Percentiles rank a stretch among this genome's conserved stretches.
Evolutionary conservation across 2,797 vertebrate species (phyloP).

Genomic region (Falco biarmicus): DNA sequence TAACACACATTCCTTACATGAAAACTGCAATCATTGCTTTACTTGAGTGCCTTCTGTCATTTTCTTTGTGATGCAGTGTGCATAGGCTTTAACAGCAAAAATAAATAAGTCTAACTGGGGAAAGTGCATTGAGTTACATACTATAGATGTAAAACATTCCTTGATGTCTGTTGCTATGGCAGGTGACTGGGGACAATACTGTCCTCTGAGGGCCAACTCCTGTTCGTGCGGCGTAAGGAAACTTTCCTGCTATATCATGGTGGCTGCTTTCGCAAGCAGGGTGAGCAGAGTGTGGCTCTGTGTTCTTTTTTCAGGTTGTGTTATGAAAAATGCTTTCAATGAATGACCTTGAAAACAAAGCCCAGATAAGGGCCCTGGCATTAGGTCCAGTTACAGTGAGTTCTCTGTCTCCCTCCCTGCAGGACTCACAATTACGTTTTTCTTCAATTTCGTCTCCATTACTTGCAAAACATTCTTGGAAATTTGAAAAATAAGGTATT

Average conservation of each 20-base stretch:
- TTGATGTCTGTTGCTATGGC: conserved; percentile 4
- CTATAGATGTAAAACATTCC: not conserved
- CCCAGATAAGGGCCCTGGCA: not conserved
- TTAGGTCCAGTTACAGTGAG: not conserved
- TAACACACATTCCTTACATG: not conserved
- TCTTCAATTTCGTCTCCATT: not conserved
- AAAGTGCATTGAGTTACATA: not conserved
- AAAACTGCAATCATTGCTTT: not conserved
- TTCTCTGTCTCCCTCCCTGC: not conserved
- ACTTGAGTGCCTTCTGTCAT: not conserved
- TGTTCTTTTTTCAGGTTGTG: not conserved
- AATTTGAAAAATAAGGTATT: not conserved
- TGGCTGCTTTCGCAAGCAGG: not conserved
- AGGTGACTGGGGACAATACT: not conserved
- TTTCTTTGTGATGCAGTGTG: not conserved
- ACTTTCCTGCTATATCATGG: not conserved
- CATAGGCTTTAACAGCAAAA: not conserved
- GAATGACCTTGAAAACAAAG: conserved; percentile 30
- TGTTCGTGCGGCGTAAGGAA: accelerated
- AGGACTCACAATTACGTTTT: not conserved
- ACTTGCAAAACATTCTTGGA: not conserved
- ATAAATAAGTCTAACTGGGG: not conserved
- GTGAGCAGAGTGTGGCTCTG: not conserved
- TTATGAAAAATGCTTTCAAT: not conserved
- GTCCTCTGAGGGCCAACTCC: not conserved